phyloP scores from a whole-genome alignment of 2,888 invertebrate genomes.

The Apoda limacodes region DNA sequence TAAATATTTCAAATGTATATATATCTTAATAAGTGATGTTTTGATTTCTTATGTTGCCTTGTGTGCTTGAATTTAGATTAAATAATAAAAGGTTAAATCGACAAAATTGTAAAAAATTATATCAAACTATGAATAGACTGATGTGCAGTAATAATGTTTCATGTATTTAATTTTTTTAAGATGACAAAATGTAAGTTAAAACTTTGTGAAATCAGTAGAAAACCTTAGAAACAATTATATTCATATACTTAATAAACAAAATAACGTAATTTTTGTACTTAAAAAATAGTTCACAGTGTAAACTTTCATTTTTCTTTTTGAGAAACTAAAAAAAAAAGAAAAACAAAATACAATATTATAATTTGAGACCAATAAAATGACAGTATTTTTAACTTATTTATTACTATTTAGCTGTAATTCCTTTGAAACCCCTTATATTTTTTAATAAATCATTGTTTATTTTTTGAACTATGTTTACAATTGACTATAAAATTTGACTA shows the following conservation, averaged over 20 bases:
- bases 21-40: conserved; percentile 46
- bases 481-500: conserved; percentile 52
- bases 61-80: conserved; percentile 47
- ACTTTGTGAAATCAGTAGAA: conserved; percentile 50
- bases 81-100: conserved; percentile 49
- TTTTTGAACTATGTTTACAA: conserved; percentile 56
- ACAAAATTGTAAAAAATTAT: conserved; percentile 67
- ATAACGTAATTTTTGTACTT: conserved; percentile 53
- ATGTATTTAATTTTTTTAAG: conserved; percentile 68
- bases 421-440: conserved; percentile 49
- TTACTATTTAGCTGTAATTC: conserved; percentile 38
- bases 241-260: too few species aligned
- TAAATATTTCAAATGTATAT: conserved; percentile 44
- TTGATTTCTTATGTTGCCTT: conserved; percentile 61
- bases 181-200: conserved; percentile 64
- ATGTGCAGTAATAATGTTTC: conserved; percentile 65
- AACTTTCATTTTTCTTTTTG: conserved; percentile 68
- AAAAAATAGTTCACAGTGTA: conserved; percentile 47
- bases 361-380: conserved; percentile 52
- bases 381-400: conserved; percentile 64
- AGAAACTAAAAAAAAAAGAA: too few species aligned
- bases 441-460: conserved; percentile 49
- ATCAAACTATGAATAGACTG: conserved; percentile 68
- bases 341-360: too few species aligned
- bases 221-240: too few species aligned